Conservation (phyloP, 2,113 vertebrate species). For the Heloderma charlesbogerti region DNA sequence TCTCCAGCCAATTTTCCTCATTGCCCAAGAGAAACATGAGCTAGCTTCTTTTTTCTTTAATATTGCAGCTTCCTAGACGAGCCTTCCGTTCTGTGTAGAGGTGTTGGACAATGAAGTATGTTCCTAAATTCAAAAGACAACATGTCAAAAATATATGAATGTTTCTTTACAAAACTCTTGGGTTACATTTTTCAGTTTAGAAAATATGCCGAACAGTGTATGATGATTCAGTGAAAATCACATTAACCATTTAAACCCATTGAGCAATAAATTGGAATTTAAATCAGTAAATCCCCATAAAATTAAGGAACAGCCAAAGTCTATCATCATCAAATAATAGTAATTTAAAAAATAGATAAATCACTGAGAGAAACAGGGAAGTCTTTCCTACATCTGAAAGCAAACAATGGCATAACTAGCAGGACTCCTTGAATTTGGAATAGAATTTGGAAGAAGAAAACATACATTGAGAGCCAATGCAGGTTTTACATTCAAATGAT, state of each 20-base stretch:
- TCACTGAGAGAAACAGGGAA: background rate
- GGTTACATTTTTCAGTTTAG: background rate
- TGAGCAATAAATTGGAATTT: background rate
- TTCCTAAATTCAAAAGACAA: conserved; percentile 73
- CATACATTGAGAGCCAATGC: background rate
- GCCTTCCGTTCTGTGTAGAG: conserved; percentile 75
- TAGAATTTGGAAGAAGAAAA: background rate
- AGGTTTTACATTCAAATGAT: background rate
- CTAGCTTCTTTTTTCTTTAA: conserved; percentile 75
- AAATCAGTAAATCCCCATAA: background rate
- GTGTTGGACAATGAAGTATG: conserved; percentile 76
- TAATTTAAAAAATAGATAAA: no score
- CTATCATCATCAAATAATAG: background rate
- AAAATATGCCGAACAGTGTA: background rate
- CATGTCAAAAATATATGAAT: conserved; percentile 27
- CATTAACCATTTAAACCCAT: background rate
- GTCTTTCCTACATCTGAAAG: background rate
- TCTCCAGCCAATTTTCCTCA: conserved; percentile 4
- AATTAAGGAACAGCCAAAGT: background rate
- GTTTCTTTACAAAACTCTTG: no score
- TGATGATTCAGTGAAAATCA: background rate
- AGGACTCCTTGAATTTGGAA: background rate
- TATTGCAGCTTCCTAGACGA: conserved; percentile 51
- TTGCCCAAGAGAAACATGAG: background rate
- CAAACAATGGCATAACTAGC: background rate